Base-by-base conservation (phyloP, 2,888 invertebrate species). In the Therioaphis trifolii region DNA sequence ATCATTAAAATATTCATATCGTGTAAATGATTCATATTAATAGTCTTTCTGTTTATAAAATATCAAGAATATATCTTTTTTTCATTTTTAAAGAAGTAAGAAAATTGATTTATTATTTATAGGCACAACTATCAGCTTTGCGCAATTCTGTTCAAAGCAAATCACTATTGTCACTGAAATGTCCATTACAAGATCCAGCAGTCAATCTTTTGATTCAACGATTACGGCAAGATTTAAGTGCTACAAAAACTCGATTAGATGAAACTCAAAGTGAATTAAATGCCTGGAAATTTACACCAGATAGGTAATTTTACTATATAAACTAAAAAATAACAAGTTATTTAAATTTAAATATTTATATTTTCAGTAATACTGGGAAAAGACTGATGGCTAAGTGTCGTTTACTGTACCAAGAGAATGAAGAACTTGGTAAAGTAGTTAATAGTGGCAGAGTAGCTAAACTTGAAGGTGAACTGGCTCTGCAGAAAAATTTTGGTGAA, bases 241-340 rank as follows among this genome's bases (percentile, higher is more conserved):
- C 94, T 76, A 95, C 96, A 27, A 95, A 96, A 89, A 94, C 96
- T 79, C 94, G 95, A 88, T 91, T 98, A 86, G 98, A 98, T 89
- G 98, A 98, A 89, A 97, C 97, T 24, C 98, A 98, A 89, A 97
- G 96, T 89, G 99, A 99, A 91, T 91, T 99, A 69, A 95, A 96
- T 84, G 98, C 99, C 3, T 99, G 98, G 98, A 99, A 99, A 90
- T 99, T 99, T 89, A 98, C 98, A 18, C 97, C 98, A n/a, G 99
- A 99, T 89, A 98, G 92, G 92, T 93, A 86, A 85, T 69, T 46
- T 63, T 5, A 85, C 46, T 55, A 58, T 4, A 27, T 11, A 61
- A 27, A 49, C 18, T 0, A 27, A 15, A 27, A 49, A 27, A 15
- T 55, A 4, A 12, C 15, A 49, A 35, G 3, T 61, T n/a, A 29